A percentile compares a stretch with the other conserved stretches of the same genome.
These are phyloP conservation scores for Chiridota heheva DNA, from an alignment of 35 echinoderm and acorn worm genomes.

Conservation along the genomic window DNA sequence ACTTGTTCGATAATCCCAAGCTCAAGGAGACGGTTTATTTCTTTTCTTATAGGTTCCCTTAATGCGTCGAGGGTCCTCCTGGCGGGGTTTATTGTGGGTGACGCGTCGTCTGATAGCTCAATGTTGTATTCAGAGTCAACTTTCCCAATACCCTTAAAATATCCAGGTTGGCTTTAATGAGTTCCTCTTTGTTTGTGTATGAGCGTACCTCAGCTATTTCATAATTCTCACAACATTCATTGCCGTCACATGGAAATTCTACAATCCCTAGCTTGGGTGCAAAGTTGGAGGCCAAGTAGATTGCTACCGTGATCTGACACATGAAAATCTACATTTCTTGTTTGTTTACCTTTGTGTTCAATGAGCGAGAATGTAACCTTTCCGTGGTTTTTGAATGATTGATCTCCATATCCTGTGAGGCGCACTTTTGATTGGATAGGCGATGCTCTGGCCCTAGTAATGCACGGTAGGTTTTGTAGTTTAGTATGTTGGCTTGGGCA, in stretches of 20 bases:
- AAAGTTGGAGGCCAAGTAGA: constrained; percentile 11
- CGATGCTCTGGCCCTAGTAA: no score
- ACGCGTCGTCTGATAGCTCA: constrained; percentile 14
- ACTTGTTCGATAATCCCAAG: constrained; percentile 18
- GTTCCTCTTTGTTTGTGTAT: background rate
- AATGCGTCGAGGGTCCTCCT: constrained; percentile 17
- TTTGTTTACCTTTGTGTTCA: background rate
- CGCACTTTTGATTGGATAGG: no score
- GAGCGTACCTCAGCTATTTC: constrained; percentile 1
- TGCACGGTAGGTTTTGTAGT: no score
- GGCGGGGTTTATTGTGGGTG: constrained; percentile 7
- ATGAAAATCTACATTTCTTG: background rate
- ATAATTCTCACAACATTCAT: background rate
- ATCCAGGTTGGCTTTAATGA: constrained; percentile 8
- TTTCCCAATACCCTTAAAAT: constrained; percentile 21
- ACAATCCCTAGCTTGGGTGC: constrained; percentile 15
- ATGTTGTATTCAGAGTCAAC: constrained; percentile 15
- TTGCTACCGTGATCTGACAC: constrained; percentile 10
- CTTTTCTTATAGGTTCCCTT: background rate
- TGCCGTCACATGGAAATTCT: constrained; percentile 1
- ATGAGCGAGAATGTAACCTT: background rate
- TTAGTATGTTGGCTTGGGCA: no score
- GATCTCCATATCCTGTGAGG: no score
- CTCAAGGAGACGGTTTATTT: constrained; percentile 3
- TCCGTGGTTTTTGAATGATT: background rate